phyloP scores from a whole-genome alignment of 2,888 invertebrate genomes.

The Saturnia japonica region DNA sequence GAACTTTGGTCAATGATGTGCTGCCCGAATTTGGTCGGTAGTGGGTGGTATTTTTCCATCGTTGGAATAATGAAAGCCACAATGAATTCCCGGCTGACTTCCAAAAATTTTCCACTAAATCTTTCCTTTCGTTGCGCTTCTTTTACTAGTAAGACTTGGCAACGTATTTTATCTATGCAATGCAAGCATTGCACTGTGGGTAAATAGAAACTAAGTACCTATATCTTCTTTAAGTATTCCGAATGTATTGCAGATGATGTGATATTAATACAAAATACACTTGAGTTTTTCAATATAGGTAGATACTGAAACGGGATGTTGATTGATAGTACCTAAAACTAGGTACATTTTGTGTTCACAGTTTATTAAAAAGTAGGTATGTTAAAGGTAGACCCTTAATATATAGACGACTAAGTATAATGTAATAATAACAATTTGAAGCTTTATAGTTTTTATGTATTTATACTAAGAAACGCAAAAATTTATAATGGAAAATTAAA shows the following conservation, averaged over 20 bases:
- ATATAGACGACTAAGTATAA: not conserved
- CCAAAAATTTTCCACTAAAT: conserved; percentile 80
- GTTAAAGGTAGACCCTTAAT: not conserved
- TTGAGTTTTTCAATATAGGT: not conserved
- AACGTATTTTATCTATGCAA: conserved; percentile 77
- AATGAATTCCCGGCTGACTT: conserved; percentile 76
- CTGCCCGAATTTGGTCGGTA: conserved; percentile 1
- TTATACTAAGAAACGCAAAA: no score
- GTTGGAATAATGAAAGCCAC: conserved; percentile 74
- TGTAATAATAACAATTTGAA: not conserved
- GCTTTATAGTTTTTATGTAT: not conserved
- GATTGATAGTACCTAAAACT: not conserved
- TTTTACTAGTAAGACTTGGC: conserved; percentile 78
- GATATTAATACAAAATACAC: not conserved
- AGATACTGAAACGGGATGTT: not conserved
- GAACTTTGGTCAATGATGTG: not conserved
- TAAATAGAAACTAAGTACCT: conserved; percentile 65
- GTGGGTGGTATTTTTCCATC: conserved; percentile 67
- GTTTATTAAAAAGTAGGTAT: not conserved
- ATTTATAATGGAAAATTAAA: no score
- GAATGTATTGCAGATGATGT: conserved; percentile 21
- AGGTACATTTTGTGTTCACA: not conserved
- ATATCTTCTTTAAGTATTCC: conserved; percentile 45
- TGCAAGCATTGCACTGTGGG: conserved; percentile 70
- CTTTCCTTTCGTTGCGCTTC: conserved; percentile 73